Conservation (phyloP, 2,888 invertebrate genomes). For the Noctuana brunneofusca region DNA sequence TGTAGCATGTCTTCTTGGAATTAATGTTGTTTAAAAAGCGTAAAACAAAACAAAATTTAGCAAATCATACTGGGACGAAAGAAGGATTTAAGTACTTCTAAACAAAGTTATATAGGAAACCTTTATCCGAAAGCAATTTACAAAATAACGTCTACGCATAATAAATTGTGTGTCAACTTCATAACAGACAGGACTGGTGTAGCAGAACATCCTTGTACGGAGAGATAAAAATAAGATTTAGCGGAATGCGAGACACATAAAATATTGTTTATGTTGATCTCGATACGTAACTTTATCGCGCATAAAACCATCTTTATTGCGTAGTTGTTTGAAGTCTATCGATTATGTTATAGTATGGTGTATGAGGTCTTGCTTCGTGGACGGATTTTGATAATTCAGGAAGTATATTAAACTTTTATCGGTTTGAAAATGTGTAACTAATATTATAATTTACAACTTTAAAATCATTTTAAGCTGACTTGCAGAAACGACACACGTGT, state of each 20-base stretch:
- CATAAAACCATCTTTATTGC: conserved; percentile 73
- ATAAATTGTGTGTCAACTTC: conserved; percentile 64
- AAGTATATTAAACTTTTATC: conserved; percentile 3
- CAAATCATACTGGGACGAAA: neutral
- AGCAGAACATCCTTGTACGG: conserved; percentile 39
- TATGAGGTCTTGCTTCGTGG: conserved; percentile 12
- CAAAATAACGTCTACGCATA: conserved; percentile 35
- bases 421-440: no score
- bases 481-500: conserved; percentile 23
- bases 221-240: conserved; percentile 73
- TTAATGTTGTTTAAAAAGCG: no score
- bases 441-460: neutral
- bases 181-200: conserved; percentile 46
- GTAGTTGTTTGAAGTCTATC: conserved; percentile 62
- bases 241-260: conserved; percentile 74
- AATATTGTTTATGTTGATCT: conserved; percentile 78
- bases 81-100: neutral
- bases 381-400: conserved; percentile 17
- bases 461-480: neutral
- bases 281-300: conserved; percentile 71
- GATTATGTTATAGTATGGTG: conserved; percentile 54
- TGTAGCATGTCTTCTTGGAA: no score
- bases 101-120: conserved; percentile 5
- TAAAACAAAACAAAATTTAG: neutral
- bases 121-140: conserved; percentile 14